These are phyloP conservation scores for Spheniscus mendiculus DNA, from an alignment of 2,113 vertebrate species.

Conservation along the genomic window DNA sequence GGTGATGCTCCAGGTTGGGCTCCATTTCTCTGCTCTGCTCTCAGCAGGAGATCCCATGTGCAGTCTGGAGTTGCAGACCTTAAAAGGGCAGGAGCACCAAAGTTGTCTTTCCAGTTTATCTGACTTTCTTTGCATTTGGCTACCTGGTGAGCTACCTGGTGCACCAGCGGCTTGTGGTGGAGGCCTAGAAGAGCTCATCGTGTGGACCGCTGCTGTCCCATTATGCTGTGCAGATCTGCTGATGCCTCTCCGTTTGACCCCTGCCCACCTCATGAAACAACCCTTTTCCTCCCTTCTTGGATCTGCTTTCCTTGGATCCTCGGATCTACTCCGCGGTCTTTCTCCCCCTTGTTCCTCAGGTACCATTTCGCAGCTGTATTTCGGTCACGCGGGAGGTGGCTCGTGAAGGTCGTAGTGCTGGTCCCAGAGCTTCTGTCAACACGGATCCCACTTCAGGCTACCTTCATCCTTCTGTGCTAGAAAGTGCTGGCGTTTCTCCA, in stretches of 20 bases:
- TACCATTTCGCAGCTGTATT: fast-evolving
- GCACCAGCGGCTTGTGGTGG: background rate
- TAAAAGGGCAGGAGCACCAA: background rate
- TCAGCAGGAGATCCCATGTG: fast-evolving
- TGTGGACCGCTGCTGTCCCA: fast-evolving
- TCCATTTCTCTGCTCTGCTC: background rate
- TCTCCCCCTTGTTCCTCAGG: background rate
- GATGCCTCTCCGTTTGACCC: background rate
- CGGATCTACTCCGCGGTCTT: fast-evolving
- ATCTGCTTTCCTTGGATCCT: background rate
- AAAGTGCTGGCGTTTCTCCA: background rate
- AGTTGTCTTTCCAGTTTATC: background rate
- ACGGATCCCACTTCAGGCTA: background rate
- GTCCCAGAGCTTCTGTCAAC: background rate
- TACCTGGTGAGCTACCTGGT: background rate
- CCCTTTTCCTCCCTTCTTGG: background rate
- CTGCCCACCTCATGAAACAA: background rate
- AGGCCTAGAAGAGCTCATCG: background rate
- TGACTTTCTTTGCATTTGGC: background rate
- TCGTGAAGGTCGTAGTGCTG: fast-evolving
- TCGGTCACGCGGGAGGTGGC: background rate
- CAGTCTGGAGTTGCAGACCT: no score
- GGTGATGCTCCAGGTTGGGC: background rate
- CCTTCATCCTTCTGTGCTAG: background rate
- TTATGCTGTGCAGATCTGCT: background rate